These are phyloP conservation scores for Beris chalybata DNA, from an alignment of 2,888 invertebrate genomes.

Conservation along the genomic window DNA sequence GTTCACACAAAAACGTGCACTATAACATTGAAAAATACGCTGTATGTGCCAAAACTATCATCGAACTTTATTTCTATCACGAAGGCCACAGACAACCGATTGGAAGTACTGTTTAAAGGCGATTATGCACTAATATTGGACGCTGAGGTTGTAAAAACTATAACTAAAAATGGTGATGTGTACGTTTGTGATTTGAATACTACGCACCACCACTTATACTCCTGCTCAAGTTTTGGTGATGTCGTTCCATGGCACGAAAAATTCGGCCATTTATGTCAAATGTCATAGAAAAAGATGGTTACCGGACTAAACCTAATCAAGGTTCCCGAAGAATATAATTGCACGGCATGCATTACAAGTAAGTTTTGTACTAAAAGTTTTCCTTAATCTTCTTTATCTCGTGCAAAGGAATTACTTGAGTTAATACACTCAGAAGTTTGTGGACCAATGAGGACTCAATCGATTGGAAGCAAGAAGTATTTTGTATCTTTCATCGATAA, in stretches of 20 bases:
- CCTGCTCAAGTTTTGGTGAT: no score
- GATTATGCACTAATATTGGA: neutral
- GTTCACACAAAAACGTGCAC: neutral
- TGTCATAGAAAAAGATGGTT: neutral
- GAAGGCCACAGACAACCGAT: neutral
- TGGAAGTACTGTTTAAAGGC: neutral
- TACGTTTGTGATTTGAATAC: no score
- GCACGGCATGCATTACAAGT: neutral
- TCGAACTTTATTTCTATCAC: neutral
- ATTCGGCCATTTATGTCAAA: constrained; percentile 29
- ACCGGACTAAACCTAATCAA: neutral
- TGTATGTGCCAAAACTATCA: neutral
- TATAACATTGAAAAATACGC: neutral
- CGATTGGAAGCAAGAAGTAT: constrained; percentile 35
- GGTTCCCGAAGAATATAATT: neutral
- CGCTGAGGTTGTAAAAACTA: neutral
- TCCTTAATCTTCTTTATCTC: neutral
- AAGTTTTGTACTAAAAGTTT: neutral
- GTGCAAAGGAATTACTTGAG: neutral
- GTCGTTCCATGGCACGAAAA: neutral
- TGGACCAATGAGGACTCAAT: constrained; percentile 40
- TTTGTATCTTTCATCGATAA: constrained; percentile 41
- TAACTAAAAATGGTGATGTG: no score
- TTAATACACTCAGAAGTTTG: constrained; percentile 18
- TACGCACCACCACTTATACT: no score